These are phyloP conservation scores for Eublepharis macularius DNA, from an alignment of 2,113 vertebrate genomes.

Conservation along the genomic window DNA sequence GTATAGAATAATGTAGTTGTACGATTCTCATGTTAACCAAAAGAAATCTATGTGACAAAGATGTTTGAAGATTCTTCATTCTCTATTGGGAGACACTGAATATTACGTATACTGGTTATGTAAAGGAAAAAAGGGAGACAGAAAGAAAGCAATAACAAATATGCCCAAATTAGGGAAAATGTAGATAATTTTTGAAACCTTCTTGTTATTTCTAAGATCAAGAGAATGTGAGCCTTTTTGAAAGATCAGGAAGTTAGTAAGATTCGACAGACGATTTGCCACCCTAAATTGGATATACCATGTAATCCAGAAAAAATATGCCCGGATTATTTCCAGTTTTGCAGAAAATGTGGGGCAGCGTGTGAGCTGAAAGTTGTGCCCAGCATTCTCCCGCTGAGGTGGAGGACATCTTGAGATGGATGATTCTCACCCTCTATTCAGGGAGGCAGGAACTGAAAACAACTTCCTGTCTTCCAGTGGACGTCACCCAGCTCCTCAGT, in stretches of 20 bases:
- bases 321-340: neutral
- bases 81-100: neutral
- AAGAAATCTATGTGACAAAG: conserved; percentile 37
- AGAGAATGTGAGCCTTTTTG: neutral
- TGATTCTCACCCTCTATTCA: no score
- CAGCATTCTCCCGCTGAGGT: no score
- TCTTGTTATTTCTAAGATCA: neutral
- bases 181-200: neutral
- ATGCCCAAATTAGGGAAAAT: neutral
- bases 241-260: neutral
- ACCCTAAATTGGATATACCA: no score
- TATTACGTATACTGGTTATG: neutral
- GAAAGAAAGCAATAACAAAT: neutral
- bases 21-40: conserved; percentile 57
- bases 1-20: conserved; percentile 57
- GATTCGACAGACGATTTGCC: neutral
- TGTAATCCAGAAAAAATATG: neutral
- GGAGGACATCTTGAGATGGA: no score
- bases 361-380: neutral
- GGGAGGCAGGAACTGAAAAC: no score
- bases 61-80: neutral
- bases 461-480: no score
- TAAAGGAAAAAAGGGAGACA: neutral
- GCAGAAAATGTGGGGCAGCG: neutral
- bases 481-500: no score